Conservation (phyloP, 2,888 invertebrate genomes). For the Xanthostigma xanthostigma region DNA sequence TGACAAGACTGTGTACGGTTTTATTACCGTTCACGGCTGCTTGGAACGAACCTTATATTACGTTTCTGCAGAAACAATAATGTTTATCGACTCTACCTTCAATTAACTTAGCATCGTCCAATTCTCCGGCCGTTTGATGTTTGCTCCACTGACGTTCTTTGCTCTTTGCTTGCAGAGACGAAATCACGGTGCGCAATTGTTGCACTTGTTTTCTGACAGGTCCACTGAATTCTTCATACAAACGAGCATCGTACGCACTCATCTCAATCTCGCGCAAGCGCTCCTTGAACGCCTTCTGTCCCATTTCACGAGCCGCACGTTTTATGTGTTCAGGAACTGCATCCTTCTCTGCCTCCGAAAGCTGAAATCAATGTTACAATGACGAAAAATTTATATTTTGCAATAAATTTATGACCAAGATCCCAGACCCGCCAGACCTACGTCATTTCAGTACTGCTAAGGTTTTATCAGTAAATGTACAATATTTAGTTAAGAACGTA, state of each 20-base stretch:
- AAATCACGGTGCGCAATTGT: conserved; percentile 71
- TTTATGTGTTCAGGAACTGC: conserved; percentile 80
- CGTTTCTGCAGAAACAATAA: too few species aligned
- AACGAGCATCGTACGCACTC: conserved; percentile 82
- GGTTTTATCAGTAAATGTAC: too few species aligned
- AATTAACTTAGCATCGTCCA: conserved; percentile 88
- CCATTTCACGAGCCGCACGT: conserved; percentile 86
- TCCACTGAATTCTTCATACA: conserved; percentile 69
- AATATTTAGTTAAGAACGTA: too few species aligned
- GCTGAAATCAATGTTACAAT: conserved; percentile 24
- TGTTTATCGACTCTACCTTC: conserved; percentile 53
- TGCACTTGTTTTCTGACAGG: conserved; percentile 73
- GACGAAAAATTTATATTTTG: conserved; percentile 2
- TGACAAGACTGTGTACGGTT: too few species aligned
- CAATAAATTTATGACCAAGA: not conserved
- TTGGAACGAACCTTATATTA: too few species aligned
- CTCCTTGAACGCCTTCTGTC: conserved; percentile 72
- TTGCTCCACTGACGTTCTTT: conserved; percentile 88
- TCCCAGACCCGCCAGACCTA: too few species aligned
- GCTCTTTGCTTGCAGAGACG: conserved; percentile 78
- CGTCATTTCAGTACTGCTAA: too few species aligned
- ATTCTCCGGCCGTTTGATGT: conserved; percentile 87
- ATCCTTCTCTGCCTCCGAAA: conserved; percentile 79
- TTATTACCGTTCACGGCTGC: too few species aligned
- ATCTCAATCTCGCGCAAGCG: conserved; percentile 82